phyloP scores from a whole-genome alignment of 2,888 invertebrate genomes.

The Sycophila texana region DNA sequence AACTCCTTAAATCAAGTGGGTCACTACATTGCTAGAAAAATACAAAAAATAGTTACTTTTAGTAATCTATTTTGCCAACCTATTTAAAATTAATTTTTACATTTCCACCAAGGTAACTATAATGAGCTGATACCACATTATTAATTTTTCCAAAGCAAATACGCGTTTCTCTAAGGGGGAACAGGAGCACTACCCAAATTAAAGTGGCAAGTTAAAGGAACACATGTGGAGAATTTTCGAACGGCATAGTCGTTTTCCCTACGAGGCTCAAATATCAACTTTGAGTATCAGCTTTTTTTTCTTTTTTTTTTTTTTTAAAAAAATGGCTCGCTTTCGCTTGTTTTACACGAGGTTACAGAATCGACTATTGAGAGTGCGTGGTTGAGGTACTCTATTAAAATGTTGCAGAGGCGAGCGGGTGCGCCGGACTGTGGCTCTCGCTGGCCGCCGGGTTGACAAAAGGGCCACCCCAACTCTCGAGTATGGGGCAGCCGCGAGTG shows the following conservation, averaged over 20 bases:
- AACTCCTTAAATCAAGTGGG: too few species aligned
- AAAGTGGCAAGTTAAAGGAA: constrained; percentile 36
- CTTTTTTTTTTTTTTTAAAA: constrained; percentile 9
- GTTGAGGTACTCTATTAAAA: constrained; percentile 72
- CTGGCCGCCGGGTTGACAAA: constrained; percentile 38
- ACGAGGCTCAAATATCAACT: constrained; percentile 19
- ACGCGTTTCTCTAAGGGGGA: too few species aligned
- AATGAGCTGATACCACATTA: too few species aligned
- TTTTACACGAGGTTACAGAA: constrained; percentile 59
- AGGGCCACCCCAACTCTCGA: constrained; percentile 44
- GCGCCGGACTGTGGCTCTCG: constrained; percentile 58
- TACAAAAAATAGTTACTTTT: too few species aligned
- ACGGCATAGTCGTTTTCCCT: neutral
- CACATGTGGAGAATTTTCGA: constrained; percentile 38
- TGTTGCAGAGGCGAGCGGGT: constrained; percentile 69
- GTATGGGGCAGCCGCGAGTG: constrained; percentile 40
- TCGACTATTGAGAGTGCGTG: constrained; percentile 74
- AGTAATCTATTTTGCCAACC: too few species aligned
- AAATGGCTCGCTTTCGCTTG: constrained; percentile 49
- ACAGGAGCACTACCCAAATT: too few species aligned
- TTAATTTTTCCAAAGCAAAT: too few species aligned
- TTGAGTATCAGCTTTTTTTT: constrained; percentile 19
- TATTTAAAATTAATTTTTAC: too few species aligned
- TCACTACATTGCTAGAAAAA: too few species aligned
- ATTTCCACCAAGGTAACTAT: too few species aligned